phyloP scores from a whole-genome alignment of 35 echinoderm and acorn worm genomes.

The Amphiura filiformis region DNA sequence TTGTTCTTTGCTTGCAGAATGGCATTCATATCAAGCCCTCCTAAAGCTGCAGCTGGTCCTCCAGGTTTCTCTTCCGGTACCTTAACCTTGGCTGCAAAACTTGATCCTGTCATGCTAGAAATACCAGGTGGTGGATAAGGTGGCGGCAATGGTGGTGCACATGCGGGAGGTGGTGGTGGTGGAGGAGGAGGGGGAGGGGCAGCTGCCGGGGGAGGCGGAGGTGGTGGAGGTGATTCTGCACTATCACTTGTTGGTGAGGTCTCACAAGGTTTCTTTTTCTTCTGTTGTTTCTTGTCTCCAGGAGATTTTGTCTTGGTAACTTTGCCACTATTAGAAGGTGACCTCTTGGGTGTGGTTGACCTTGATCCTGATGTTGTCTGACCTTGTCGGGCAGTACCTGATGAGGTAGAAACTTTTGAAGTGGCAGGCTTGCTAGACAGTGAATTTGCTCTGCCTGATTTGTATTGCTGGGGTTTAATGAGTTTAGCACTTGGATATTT shows the following conservation, averaged over 20 bases:
- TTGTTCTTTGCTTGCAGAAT: not conserved
- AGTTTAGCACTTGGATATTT: constrained; percentile 49
- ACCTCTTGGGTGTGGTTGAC: not conserved
- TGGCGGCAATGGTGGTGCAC: not conserved
- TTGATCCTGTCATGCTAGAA: not conserved
- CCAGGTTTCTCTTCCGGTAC: not conserved
- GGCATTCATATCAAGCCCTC: not conserved
- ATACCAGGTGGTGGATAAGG: constrained; percentile 10
- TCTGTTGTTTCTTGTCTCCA: not conserved
- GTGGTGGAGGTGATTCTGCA: not conserved
- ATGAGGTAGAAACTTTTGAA: not conserved
- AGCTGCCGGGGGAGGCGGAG: constrained; percentile 19
- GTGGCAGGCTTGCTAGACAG: not conserved
- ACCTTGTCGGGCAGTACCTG: not conserved
- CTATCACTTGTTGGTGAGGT: not conserved
- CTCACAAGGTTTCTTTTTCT: not conserved
- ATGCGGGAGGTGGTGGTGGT: constrained; percentile 31
- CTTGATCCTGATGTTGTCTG: not conserved
- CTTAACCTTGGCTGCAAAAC: not conserved
- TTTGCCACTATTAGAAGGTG: not conserved
- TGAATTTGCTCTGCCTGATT: constrained; percentile 25
- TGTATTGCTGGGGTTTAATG: constrained; percentile 52
- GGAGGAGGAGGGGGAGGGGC: constrained; percentile 25
- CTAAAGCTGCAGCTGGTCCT: not conserved
- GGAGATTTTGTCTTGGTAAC: not conserved